These are phyloP conservation scores for Paracanthobrama guichenoti DNA, from an alignment of 2,113 vertebrate genomes.

Conservation along the genomic window DNA sequence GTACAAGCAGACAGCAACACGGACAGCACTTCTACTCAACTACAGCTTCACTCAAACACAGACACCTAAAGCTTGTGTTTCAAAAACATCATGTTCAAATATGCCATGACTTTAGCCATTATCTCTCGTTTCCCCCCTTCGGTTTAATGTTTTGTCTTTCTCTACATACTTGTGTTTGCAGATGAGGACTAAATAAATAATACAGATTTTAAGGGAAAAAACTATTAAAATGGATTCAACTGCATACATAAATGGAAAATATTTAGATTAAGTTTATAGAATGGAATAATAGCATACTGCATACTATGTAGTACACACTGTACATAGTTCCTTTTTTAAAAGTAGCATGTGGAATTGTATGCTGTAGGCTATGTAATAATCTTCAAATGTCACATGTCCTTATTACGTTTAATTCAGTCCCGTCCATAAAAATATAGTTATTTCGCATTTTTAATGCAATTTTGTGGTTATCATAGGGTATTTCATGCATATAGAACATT, in stretches of 20 bases:
- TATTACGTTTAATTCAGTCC: neutral
- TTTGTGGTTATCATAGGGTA: neutral
- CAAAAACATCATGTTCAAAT: neutral
- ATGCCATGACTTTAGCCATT: neutral
- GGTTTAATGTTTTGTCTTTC: neutral
- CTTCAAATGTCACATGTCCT: neutral
- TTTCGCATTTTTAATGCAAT: neutral
- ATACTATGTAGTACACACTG: neutral
- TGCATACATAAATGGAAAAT: neutral
- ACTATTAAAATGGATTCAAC: neutral
- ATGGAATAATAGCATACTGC: neutral
- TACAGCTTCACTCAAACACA: constrained; percentile 17
- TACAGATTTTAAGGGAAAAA: neutral
- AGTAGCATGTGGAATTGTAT: neutral
- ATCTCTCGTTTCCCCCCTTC: neutral
- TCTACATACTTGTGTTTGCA: neutral
- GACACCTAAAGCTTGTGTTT: neutral
- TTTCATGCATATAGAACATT: no score
- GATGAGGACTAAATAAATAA: neutral
- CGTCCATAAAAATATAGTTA: neutral
- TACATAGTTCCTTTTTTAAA: neutral
- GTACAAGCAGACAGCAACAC: neutral
- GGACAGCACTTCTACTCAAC: neutral
- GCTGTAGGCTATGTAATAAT: neutral
- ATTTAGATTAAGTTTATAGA: neutral